Evolutionary conservation across 2,113 vertebrate species (phyloP).

Genomic region (Phalacrocorax brasilianus): DNA sequence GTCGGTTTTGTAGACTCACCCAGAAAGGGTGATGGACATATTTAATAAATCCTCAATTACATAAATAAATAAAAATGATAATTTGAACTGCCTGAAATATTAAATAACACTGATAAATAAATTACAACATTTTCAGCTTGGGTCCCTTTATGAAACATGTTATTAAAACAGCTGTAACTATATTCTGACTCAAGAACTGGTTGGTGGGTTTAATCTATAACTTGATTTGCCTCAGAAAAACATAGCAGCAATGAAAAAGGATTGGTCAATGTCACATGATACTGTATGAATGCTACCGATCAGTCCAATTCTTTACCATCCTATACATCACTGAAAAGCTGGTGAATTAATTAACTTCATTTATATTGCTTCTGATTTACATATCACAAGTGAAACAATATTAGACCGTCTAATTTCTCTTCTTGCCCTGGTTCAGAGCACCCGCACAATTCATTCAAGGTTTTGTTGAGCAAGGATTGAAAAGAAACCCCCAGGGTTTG

Average conservation of each 20-base stretch:
- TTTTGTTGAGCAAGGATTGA: not conserved
- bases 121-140: not conserved
- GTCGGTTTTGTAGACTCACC: not conserved
- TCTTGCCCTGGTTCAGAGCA: not conserved
- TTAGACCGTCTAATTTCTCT: not conserved
- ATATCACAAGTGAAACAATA: not conserved
- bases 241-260: not conserved
- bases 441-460: not conserved
- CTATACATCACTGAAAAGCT: not conserved
- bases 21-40: not conserved
- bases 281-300: not conserved
- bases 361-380: not conserved
- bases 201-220: not conserved
- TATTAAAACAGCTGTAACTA: not conserved
- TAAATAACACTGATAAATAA: slow-evolving; percentile 30
- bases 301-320: not conserved
- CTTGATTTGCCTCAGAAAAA: not conserved
- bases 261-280: not conserved
- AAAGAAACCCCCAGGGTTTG: not conserved
- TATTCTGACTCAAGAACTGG: not conserved
- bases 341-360: not conserved
- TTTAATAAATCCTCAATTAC: slow-evolving; percentile 15
- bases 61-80: slow-evolving; percentile 30
- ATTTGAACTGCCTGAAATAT: slow-evolving; percentile 35
- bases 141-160: not conserved